These are phyloP conservation scores for Meloidogyne hapla DNA, from an alignment of 1,140 invertebrate species.

Conservation along the genomic window DNA sequence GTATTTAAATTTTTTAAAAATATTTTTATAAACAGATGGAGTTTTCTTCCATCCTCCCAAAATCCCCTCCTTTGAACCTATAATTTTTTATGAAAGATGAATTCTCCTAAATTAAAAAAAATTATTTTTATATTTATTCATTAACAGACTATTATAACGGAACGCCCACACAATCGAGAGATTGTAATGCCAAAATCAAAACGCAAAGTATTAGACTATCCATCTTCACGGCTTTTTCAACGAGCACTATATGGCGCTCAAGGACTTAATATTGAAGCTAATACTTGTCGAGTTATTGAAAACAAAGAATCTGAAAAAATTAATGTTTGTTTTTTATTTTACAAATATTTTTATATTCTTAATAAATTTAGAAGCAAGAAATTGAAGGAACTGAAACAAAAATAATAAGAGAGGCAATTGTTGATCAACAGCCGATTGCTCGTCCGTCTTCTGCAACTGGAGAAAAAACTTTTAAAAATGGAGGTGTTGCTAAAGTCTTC, in stretches of 20 bases:
- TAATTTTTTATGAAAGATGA: too few species aligned
- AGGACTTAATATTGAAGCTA: background rate
- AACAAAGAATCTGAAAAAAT: background rate
- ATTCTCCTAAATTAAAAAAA: too few species aligned
- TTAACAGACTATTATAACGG: background rate
- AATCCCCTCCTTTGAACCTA: too few species aligned
- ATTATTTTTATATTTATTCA: background rate
- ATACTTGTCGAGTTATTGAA: background rate
- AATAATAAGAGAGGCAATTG: background rate
- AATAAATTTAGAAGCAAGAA: background rate
- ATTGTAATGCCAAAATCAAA: background rate
- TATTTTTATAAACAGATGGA: background rate
- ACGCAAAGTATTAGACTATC: background rate
- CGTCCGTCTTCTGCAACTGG: background rate
- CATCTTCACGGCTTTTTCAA: background rate
- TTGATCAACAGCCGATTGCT: background rate
- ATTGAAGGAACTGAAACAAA: slow-evolving; percentile 4
- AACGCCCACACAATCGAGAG: background rate
- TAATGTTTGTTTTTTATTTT: background rate
- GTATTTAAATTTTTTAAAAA: background rate
- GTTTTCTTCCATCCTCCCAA: background rate
- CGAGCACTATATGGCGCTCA: background rate
- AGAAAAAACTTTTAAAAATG: background rate
- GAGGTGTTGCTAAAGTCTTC: background rate
- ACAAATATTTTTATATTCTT: background rate